These are phyloP conservation scores for Drosophila basisetae DNA, from an alignment of 2,888 invertebrate genomes.

Conservation along the genomic window DNA sequence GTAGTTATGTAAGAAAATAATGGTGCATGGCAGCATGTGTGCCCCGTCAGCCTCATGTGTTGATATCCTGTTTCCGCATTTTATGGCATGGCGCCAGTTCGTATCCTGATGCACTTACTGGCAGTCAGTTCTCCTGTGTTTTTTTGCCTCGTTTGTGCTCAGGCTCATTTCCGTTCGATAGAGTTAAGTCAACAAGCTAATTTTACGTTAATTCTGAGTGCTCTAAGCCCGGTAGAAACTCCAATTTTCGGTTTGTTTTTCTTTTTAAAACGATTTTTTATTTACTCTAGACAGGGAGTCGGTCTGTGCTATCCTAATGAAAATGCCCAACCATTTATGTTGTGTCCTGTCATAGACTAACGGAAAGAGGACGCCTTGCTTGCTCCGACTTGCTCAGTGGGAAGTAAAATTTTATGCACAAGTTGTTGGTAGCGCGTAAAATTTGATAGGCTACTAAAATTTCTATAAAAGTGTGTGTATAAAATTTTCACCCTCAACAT, in stretches of 20 bases:
- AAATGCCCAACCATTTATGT: slow-evolving; percentile 28
- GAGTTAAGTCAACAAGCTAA: slow-evolving; percentile 65
- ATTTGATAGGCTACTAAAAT: slow-evolving; percentile 76
- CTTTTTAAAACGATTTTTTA: slow-evolving; percentile 17
- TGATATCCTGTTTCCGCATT: slow-evolving; percentile 59
- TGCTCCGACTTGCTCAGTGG: slow-evolving; percentile 15
- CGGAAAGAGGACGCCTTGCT: slow-evolving; percentile 1
- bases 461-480: slow-evolving; percentile 72
- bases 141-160: slow-evolving; percentile 35
- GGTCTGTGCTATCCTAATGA: slow-evolving; percentile 39
- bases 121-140: slow-evolving; percentile 26
- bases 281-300: slow-evolving; percentile 8
- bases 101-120: not conserved
- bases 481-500: slow-evolving; percentile 44
- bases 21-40: slow-evolving; percentile 12
- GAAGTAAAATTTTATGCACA: slow-evolving; percentile 71
- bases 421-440: slow-evolving; percentile 72
- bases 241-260: slow-evolving; percentile 9
- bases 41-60: slow-evolving; percentile 37
- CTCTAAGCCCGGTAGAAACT: slow-evolving; percentile 6
- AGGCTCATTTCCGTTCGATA: slow-evolving; percentile 66
- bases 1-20: slow-evolving; percentile 21
- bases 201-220: slow-evolving; percentile 61
- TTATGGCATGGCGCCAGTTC: slow-evolving; percentile 16
- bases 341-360: not conserved